Conservation (phyloP, 2,888 invertebrate species). For the Nipponacmea schrenckii region DNA sequence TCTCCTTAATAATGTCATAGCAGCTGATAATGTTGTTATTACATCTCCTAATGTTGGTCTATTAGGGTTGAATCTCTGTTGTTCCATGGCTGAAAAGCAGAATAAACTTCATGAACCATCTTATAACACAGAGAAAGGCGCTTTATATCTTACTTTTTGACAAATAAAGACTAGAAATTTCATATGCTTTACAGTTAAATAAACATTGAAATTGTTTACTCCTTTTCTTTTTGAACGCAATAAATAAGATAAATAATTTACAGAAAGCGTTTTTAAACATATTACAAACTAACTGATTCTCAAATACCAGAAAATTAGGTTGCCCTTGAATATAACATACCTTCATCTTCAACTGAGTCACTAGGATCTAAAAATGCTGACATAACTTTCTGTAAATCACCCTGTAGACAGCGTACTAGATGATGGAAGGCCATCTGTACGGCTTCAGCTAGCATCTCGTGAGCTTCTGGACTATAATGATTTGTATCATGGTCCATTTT, state of each 20-base stretch:
- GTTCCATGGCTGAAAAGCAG: slow-evolving; percentile 26
- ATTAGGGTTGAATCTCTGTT: slow-evolving; percentile 41
- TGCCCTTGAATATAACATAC: slow-evolving; percentile 25
- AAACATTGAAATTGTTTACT: no score
- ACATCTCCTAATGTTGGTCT: slow-evolving; percentile 71
- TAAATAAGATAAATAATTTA: no score
- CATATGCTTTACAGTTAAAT: no score
- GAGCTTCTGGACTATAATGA: slow-evolving; percentile 84
- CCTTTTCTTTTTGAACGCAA: no score
- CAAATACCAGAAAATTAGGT: no score
- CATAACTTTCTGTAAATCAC: slow-evolving; percentile 64
- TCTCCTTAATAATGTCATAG: slow-evolving; percentile 90
- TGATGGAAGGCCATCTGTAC: slow-evolving; percentile 83
- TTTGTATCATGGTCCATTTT: slow-evolving; percentile 95
- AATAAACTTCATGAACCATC: no score
- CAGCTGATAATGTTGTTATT: slow-evolving; percentile 77
- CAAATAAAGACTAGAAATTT: no score
- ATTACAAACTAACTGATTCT: no score
- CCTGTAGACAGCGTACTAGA: slow-evolving; percentile 66
- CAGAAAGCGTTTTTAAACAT: no score
- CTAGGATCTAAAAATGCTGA: slow-evolving; percentile 64
- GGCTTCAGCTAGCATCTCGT: slow-evolving; percentile 91
- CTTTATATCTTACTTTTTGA: no score
- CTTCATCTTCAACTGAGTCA: slow-evolving; percentile 54
- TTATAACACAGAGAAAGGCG: no score